Base-by-base conservation (phyloP, 2,797 vertebrate genomes). In the Cyprinodon diabolis region DNA sequence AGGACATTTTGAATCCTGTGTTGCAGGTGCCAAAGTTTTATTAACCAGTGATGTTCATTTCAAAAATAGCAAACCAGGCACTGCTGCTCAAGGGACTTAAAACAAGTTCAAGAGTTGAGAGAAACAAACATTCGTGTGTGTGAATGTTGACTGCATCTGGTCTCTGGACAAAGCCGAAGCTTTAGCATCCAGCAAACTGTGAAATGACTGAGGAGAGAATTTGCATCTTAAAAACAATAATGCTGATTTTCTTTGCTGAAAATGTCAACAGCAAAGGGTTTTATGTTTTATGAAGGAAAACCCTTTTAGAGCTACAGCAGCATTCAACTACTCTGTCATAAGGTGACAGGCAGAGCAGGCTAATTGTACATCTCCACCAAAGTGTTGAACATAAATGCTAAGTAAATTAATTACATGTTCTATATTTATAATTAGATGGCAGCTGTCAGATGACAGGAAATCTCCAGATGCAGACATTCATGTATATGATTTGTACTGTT, bases 31-130 rank as follows among this genome's bases (percentile, higher is more conserved):
- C 51, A 21, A 37, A 23, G 12, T 30, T 17, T 68, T n/a, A 49
- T 37, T 19, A 0, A 21, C 49, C 54, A 63, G n/a, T 15, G 45
- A 9, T 13, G 54, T 15, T 57, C 7, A 65, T 82, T 72, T 67
- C 9, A 25, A 69, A 72, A 80, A 12, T 1, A 51, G 40, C 23
- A 30, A 56, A n/a, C 1, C 35, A 30, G 43, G 62, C 43, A 49
- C 43, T 17, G 65, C 57, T 13, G 65, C 21, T 76, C 62, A 23
- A 76, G 69, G 68, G 71, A 48, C 30, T 52, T 37, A 48, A 68
- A 71, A 75, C 55, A 25, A 17, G 25, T 74, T 71, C 47, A 25
- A 43, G 57, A 23, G 69, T 1, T 45, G 58, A 49, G 37, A 21
- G 15, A 54, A 77, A 71, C 55, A 0, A 6, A 43, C 25, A 4